Conservation (phyloP, 2,797 vertebrate species). For the Helicolenus hilgendorfi region DNA sequence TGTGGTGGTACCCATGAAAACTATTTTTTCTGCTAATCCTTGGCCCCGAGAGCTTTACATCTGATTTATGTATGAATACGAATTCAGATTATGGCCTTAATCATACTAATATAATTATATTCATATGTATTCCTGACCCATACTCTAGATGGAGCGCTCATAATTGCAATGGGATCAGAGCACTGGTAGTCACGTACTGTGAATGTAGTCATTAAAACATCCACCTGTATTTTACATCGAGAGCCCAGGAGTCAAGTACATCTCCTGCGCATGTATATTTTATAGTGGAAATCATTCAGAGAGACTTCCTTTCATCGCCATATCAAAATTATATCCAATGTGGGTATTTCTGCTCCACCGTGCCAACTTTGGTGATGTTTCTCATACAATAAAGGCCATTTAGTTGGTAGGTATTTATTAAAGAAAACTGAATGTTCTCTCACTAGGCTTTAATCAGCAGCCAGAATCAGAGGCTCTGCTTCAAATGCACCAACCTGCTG, state of each 20-base stretch:
- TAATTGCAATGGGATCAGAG: slow-evolving; percentile 37
- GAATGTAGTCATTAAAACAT: slow-evolving; percentile 46
- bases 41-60: background rate
- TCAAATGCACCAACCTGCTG: slow-evolving; percentile 41
- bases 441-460: slow-evolving; percentile 20
- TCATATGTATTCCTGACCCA: slow-evolving; percentile 5
- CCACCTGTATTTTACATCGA: slow-evolving; percentile 7
- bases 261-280: slow-evolving; percentile 31
- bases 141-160: background rate
- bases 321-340: background rate
- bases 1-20: background rate
- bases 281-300: background rate
- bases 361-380: background rate
- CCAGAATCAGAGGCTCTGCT: background rate
- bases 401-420: background rate
- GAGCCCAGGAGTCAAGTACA: slow-evolving; percentile 10
- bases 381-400: background rate
- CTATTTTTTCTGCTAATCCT: background rate
- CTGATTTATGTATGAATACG: slow-evolving; percentile 20
- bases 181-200: background rate
- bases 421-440: slow-evolving; percentile 8
- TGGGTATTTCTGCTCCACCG: background rate
- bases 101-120: slow-evolving; percentile 5
- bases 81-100: slow-evolving; percentile 16
- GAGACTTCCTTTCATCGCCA: slow-evolving; percentile 3